These are phyloP conservation scores for Eutrigla gurnardus DNA, from an alignment of 2,797 vertebrate species.

Conservation along the genomic window DNA sequence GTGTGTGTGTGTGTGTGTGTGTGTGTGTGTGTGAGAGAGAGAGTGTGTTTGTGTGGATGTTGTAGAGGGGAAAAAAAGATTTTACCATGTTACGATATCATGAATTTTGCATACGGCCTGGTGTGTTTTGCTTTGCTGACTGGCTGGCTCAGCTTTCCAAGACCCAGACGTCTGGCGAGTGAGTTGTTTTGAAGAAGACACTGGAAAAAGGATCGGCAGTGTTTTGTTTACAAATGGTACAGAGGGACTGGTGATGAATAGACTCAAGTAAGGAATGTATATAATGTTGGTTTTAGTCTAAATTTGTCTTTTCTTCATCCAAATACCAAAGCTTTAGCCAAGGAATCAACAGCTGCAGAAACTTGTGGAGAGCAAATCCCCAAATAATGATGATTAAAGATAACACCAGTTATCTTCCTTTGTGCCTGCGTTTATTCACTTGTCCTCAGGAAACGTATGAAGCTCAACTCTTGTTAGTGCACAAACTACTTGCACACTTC, in stretches of 20 bases:
- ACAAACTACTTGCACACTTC: neutral
- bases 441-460: neutral
- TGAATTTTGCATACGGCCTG: constrained; percentile 68
- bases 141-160: constrained; percentile 41
- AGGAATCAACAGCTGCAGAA: neutral
- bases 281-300: neutral
- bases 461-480: neutral
- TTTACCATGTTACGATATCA: constrained; percentile 61
- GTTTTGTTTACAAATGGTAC: neutral
- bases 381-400: neutral
- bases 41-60: constrained; percentile 22
- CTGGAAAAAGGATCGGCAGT: neutral
- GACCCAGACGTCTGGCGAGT: constrained; percentile 45
- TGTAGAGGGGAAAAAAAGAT: constrained; percentile 31
- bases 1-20: constrained; percentile 8
- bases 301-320: neutral
- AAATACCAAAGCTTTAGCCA: neutral
- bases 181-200: neutral
- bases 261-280: neutral
- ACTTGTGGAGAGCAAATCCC: neutral
- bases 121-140: constrained; percentile 52
- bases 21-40: neutral
- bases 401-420: neutral
- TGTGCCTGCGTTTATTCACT: too few species aligned
- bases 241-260: neutral